Evolutionary conservation across 2,797 vertebrate species (phyloP).

Genomic region (Lithobates sylvaticus): DNA sequence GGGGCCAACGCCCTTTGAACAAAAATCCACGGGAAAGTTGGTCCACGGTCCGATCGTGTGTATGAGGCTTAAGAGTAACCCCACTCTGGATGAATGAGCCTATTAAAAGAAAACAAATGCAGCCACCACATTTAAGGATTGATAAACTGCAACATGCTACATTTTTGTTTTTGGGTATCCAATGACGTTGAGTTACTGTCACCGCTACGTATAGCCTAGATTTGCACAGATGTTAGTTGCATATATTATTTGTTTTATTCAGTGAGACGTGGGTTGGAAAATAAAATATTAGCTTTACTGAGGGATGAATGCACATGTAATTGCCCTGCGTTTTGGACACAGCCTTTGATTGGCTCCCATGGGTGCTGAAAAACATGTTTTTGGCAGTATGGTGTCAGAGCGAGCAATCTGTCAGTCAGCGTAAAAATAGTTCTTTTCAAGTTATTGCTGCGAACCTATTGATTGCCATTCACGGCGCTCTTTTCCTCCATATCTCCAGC

Average conservation of each 20-base stretch:
- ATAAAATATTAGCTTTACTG: not conserved
- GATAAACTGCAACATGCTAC: no score
- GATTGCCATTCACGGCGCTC: slow-evolving; percentile 38
- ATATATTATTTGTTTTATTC: not conserved
- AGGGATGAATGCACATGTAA: not conserved
- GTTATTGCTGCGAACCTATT: slow-evolving; percentile 58
- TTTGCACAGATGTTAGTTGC: not conserved
- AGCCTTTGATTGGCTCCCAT: not conserved
- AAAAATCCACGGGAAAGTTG: no score
- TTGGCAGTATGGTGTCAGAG: slow-evolving; percentile 6
- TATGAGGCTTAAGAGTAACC: no score
- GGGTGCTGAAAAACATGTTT: slow-evolving; percentile 1
- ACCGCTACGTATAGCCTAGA: no score
- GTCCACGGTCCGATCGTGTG: no score
- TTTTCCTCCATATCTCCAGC: slow-evolving; percentile 59
- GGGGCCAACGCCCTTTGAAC: no score
- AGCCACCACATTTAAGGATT: no score
- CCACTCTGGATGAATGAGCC: no score
- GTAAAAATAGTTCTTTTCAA: slow-evolving; percentile 44
- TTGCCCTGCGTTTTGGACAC: not conserved
- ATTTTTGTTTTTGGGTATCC: no score
- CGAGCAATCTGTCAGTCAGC: slow-evolving; percentile 43
- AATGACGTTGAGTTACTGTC: no score
- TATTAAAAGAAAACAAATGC: no score
- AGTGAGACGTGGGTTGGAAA: not conserved